Evolutionary conservation across 1,140 invertebrate species (phyloP), one percentile per base, ranked within the genome.

Genomic region (Bombus haemorrhoidalis): DNA sequence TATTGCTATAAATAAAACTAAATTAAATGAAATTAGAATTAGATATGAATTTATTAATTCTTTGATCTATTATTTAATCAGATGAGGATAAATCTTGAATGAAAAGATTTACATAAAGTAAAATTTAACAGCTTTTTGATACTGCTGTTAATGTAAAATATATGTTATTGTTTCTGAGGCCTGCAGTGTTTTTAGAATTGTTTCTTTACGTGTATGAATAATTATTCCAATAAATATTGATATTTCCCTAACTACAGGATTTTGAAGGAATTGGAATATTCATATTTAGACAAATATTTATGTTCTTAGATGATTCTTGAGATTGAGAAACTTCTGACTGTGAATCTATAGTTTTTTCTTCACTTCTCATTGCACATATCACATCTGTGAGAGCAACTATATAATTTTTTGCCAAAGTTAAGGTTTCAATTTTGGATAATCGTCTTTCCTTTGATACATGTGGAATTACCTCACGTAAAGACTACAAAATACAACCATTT

Each of bases 331-430:
- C 82, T 28, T 78, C 75, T n/a, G 62, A 86, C 69, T 91, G 83
- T 71, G 86, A 85, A 89, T 86, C 68, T 2, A 86, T 80, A 34
- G 92, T 82, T 62, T 92, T 91, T 43, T 95, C 94, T 43, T 97
- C 96, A 37, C 95, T 96, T 87, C 96, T 93, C 95, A 97, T 97
- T 57, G 96, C 96, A 93, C 97, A 98, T 92, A 98, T 98, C 74
- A 98, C 97, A 93, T 98, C 98, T 28, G 98, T 98, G 79, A 99
- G 95, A 2, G 98, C 98, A 96, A 98, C 98, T 89, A 98, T 98
- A 94, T 99, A 99, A 96, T 98, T 98, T 96, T 98, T 98, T 86
- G 98, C 98, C 93, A 99, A 95, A 6, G 98, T 98, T 79, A 99
- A 95, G 0, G 98, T 99, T 95, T 98, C 98, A 92, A 99, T 98